Conservation (phyloP, 2,888 invertebrate species). For the Deilephila porcellus region DNA sequence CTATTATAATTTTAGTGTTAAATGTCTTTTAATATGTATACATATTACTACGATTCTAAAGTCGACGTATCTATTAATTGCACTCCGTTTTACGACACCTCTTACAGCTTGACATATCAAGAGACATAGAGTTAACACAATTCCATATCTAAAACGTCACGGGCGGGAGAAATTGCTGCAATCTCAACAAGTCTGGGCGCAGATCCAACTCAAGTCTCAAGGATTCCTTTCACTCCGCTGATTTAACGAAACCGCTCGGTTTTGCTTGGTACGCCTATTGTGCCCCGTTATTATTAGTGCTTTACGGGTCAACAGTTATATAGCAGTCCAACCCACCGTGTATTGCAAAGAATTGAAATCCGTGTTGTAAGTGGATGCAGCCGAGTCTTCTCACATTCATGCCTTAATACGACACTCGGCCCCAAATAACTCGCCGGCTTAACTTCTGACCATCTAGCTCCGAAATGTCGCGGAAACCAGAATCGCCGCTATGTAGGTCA, state of each 20-base stretch:
- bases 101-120: not conserved
- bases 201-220: constrained; percentile 69
- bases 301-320: constrained; percentile 58
- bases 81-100: not conserved
- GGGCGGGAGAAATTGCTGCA: constrained; percentile 67
- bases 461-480: not conserved
- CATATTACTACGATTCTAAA: not conserved
- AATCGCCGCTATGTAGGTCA: not conserved
- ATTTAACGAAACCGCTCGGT: constrained; percentile 63
- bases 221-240: constrained; percentile 70
- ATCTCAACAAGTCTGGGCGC: constrained; percentile 66
- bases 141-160: constrained; percentile 50
- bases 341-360: constrained; percentile 28
- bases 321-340: constrained; percentile 36
- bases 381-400: constrained; percentile 34
- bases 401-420: not conserved
- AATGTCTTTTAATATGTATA: not conserved
- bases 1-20: not conserved
- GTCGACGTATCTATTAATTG: not conserved
- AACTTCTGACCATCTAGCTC: constrained; percentile 5
- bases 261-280: constrained; percentile 61
- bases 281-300: constrained; percentile 63
- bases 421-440: not conserved
- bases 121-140: constrained; percentile 7
- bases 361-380: constrained; percentile 5